Conservation (phyloP, 2,888 invertebrate species). For the Drosophila borborema region DNA sequence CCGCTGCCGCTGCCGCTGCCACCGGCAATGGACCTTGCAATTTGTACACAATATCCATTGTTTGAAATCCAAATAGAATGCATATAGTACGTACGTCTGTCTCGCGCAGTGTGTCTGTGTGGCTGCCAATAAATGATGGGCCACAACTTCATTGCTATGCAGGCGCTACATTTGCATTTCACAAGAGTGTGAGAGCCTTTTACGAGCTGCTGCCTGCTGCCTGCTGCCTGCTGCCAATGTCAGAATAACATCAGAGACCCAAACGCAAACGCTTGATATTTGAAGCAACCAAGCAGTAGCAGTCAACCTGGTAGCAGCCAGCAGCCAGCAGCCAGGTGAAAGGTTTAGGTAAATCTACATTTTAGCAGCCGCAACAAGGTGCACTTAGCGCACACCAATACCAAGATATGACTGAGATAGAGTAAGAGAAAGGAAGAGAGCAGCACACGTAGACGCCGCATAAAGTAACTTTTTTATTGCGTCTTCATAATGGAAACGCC, state of each 20-base stretch:
- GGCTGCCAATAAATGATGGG: constrained; percentile 39
- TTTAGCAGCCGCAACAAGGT: constrained; percentile 69
- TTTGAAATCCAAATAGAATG: constrained; percentile 53
- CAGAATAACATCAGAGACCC: constrained; percentile 58
- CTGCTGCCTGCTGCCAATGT: constrained; percentile 58
- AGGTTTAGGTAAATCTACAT: constrained; percentile 70
- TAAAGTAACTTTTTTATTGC: constrained; percentile 79
- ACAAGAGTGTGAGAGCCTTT: constrained; percentile 58
- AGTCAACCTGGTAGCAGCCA: constrained; percentile 14
- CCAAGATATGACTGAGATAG: background rate
- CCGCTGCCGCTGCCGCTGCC: no score
- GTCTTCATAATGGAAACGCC: constrained; percentile 69
- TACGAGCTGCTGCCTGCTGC: constrained; percentile 42
- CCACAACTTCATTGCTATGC: constrained; percentile 59
- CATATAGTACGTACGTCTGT: constrained; percentile 20
- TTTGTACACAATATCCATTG: constrained; percentile 61
- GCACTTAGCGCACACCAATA: constrained; percentile 59
- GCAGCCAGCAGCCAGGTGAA: constrained; percentile 36
- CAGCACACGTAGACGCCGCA: constrained; percentile 65
- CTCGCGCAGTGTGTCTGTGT: constrained; percentile 1
- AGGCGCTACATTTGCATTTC: constrained; percentile 62
- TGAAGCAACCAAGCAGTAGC: constrained; percentile 11
- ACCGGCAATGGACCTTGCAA: constrained; percentile 51
- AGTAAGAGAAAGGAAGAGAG: background rate
- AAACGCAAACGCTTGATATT: constrained; percentile 25